These are phyloP conservation scores for Neostethus bicornis DNA, from an alignment of 2,797 vertebrate species.

Conservation along the genomic window DNA sequence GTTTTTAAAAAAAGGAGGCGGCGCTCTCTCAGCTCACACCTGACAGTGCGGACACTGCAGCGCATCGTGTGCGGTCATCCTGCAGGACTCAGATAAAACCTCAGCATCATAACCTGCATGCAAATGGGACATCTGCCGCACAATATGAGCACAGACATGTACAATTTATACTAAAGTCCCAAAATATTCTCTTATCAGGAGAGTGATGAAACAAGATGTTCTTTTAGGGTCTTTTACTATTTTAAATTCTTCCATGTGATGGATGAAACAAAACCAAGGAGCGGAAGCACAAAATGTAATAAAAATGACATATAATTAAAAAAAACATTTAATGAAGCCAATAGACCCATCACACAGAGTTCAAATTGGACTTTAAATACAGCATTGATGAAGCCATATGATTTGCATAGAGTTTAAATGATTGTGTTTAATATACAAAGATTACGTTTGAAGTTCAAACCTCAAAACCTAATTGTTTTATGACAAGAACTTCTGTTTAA, in stretches of 20 bases:
- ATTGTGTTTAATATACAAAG: too few relatives aligned
- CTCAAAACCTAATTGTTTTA: too few relatives aligned
- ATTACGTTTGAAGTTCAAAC: too few relatives aligned
- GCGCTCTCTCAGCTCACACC: background rate
- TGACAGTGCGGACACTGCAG: background rate
- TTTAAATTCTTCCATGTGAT: background rate
- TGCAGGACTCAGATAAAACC: conserved; percentile 49
- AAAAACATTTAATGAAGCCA: too few relatives aligned
- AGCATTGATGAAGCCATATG: too few relatives aligned
- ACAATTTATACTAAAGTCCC: background rate
- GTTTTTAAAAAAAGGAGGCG: too few relatives aligned
- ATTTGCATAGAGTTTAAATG: too few relatives aligned
- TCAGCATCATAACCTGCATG: conserved; percentile 7
- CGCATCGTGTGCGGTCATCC: conserved; percentile 10
- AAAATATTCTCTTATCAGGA: conserved; percentile 3
- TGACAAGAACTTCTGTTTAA: too few relatives aligned
- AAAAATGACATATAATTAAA: background rate
- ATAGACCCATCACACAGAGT: too few relatives aligned
- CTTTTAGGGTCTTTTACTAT: background rate
- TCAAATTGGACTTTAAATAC: too few relatives aligned
- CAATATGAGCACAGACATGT: conserved; percentile 1
- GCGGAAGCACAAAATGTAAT: background rate
- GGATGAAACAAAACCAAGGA: background rate
- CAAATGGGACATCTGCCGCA: conserved; percentile 7
- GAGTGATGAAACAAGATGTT: background rate